phyloP scores from a whole-genome alignment of 1,140 invertebrate species.

The Aricia agestis region DNA sequence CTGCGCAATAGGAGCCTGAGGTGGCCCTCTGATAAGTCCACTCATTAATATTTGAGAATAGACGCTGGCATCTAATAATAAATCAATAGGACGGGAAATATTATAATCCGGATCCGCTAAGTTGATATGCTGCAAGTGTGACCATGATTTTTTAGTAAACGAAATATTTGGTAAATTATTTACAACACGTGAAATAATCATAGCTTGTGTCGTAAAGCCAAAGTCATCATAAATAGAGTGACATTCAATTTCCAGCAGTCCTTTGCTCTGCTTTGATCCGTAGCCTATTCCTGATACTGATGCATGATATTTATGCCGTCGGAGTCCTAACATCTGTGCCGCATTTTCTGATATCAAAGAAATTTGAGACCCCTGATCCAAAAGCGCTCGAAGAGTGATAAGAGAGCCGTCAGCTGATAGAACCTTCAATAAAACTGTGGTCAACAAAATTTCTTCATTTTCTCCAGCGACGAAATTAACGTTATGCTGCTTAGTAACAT shows the following conservation, averaged over 20 bases:
- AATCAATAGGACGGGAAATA: not conserved
- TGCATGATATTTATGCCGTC: slow-evolving; percentile 17
- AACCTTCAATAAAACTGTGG: slow-evolving; percentile 17
- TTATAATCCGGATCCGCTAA: slow-evolving; percentile 10
- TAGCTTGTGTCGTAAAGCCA: slow-evolving; percentile 22
- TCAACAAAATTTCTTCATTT: slow-evolving; percentile 20
- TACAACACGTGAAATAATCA: slow-evolving; percentile 12
- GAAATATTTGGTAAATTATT: slow-evolving; percentile 6
- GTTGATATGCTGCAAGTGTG: slow-evolving; percentile 1
- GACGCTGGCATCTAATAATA: not conserved
- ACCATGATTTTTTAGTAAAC: not conserved
- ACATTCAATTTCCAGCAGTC: slow-evolving; percentile 21
- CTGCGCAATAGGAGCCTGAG: slow-evolving; percentile 1
- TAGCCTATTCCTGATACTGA: slow-evolving; percentile 23
- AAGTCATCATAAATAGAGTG: slow-evolving; percentile 22
- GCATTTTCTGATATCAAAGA: slow-evolving; percentile 31
- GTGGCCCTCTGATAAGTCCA: slow-evolving; percentile 7
- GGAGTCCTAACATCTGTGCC: slow-evolving; percentile 26
- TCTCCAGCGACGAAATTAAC: slow-evolving; percentile 19
- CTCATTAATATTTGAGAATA: not conserved
- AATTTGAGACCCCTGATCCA: slow-evolving; percentile 37
- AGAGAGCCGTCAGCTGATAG: slow-evolving; percentile 9
- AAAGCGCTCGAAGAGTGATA: slow-evolving; percentile 24
- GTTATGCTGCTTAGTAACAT: slow-evolving; percentile 5
- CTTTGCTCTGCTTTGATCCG: slow-evolving; percentile 20